Conservation (phyloP, 1,140 invertebrate genomes). For the Drosophila bocqueti region DNA sequence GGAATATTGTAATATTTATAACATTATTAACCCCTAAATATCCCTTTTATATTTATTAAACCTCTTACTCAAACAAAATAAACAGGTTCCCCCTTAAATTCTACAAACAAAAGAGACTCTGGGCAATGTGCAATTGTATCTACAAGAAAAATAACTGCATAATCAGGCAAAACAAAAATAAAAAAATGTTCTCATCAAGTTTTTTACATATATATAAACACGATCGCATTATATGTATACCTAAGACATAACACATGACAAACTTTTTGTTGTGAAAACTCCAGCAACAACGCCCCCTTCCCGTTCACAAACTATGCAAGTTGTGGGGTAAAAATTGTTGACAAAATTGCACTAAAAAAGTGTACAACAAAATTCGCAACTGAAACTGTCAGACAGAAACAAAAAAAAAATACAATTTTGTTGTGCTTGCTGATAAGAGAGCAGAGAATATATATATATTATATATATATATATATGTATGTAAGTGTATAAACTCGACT, state of each 20-base stretch:
- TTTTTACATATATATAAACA: conserved; percentile 18
- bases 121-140: conserved; percentile 4
- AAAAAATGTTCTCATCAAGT: conserved; percentile 35
- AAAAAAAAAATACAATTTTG: conserved; percentile 17
- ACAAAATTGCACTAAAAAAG: conserved; percentile 20
- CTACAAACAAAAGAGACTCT: background rate
- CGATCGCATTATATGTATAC: conserved; percentile 25
- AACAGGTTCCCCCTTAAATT: conserved; percentile 5
- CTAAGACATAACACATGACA: conserved; percentile 24
- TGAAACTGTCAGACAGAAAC: conserved; percentile 21
- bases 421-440: conserved; percentile 39
- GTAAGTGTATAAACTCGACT: conserved; percentile 20
- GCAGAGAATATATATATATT: background rate
- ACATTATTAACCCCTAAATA: too few relatives aligned
- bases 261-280: conserved; percentile 21
- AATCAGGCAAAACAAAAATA: conserved; percentile 35
- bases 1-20: too few relatives aligned
- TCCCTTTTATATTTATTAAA: background rate
- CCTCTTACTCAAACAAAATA: background rate
- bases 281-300: background rate
- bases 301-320: conserved; percentile 15
- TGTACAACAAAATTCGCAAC: conserved; percentile 22
- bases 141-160: conserved; percentile 45
- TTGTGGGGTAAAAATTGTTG: conserved; percentile 8
- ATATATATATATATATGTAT: background rate